Conservation (phyloP, 2,888 invertebrate species). For the Tolmerus cingulatus region DNA sequence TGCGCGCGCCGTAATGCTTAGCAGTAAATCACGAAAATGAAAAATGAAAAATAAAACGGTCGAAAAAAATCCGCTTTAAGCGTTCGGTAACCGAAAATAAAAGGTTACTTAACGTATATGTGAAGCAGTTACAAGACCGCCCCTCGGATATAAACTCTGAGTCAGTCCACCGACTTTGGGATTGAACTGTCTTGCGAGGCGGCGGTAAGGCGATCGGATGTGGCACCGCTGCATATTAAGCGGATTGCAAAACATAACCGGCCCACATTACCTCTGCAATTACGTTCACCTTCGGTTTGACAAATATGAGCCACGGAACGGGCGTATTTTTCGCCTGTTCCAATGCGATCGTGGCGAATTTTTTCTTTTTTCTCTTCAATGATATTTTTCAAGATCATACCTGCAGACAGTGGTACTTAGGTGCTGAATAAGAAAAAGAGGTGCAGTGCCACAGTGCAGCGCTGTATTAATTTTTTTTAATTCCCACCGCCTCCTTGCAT, state of each 20-base stretch:
- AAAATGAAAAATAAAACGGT: background rate
- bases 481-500: background rate
- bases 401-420: background rate
- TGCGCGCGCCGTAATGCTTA: background rate
- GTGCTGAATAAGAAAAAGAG: background rate
- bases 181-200: background rate
- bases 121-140: background rate
- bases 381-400: background rate
- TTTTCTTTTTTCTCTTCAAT: background rate
- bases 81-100: background rate
- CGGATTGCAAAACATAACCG: conserved; percentile 6
- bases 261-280: conserved; percentile 32
- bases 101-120: background rate
- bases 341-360: background rate
- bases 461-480: background rate
- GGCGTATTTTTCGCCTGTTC: background rate
- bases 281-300: conserved; percentile 31
- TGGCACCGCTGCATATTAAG: conserved; percentile 29
- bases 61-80: conserved; percentile 24
- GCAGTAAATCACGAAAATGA: conserved; percentile 21
- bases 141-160: background rate
- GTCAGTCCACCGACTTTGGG: background rate
- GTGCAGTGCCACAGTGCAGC: background rate
- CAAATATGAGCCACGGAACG: conserved; percentile 17
- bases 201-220: conserved; percentile 12